phyloP scores from a whole-genome alignment of 2,797 vertebrate genomes.

The Crax fasciolata region DNA sequence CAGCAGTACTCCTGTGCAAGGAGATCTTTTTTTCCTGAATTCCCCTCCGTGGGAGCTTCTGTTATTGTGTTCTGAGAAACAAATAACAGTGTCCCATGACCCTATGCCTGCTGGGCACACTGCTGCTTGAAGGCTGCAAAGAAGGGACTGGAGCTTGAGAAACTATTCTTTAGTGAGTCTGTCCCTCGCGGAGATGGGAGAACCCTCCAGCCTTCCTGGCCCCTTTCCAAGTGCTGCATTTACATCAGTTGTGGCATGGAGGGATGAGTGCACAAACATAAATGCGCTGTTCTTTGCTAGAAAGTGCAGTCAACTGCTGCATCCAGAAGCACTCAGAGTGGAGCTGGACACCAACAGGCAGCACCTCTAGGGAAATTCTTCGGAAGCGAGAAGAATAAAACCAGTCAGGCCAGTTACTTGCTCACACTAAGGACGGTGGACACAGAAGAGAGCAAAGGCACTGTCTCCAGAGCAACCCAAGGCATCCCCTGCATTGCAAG shows the following conservation, averaged over 20 bases:
- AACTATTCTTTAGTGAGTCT: background rate
- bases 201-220: background rate
- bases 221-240: background rate
- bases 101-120: background rate
- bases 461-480: background rate
- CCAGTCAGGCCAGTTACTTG: fast-evolving
- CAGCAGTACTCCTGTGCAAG: background rate
- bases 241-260: background rate
- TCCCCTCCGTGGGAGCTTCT: background rate
- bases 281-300: background rate
- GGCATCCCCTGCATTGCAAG: background rate
- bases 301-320: fast-evolving
- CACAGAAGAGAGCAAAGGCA: background rate
- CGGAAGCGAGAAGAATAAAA: background rate
- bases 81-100: background rate
- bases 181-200: background rate
- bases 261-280: background rate
- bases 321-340: background rate
- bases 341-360: background rate
- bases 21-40: background rate
- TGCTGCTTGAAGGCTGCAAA: background rate
- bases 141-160: background rate
- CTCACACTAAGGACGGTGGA: background rate
- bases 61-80: background rate
- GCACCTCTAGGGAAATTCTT: background rate